Base-by-base conservation (phyloP, 2,888 invertebrate genomes). In the Zeuzera pyrina region DNA sequence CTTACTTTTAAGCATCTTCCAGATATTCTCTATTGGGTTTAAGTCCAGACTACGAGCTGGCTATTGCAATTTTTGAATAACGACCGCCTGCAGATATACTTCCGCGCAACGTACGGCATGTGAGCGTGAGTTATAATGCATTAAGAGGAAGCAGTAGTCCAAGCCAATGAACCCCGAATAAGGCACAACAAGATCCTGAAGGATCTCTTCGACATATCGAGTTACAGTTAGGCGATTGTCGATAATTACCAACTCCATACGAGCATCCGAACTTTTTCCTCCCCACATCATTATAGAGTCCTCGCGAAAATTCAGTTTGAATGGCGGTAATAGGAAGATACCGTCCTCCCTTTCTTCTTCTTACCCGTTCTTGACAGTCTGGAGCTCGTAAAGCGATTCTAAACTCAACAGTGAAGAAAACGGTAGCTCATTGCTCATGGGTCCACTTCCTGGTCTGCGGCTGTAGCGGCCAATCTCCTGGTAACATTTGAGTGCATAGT, bases 401-500 rank as follows among this genome's bases (percentile, higher is more conserved):
- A 14, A 12, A 26, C 26, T 26, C 3, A 26, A 12, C 26, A 5
- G 27, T 12, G 3, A 12, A 34, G 37, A 39, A 33, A n/a, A n/a
- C n/a, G n/a, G n/a, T n/a, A n/a, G n/a, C n/a, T n/a, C n/a, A n/a
- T n/a, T n/a, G 36, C 22, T 36, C 36, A 6, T 23, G 30, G 12
- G 32, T 34, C 36, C 36, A 40, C 14, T 38, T 3, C 16, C 30
- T 29, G 38, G 38, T 25, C 40, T 40, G n/a, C 37, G 19, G 6
- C 28, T 22, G 23, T 26, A 41, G 29, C 13, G 11, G 16, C 31
- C 35, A 14, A 41, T 41, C 39, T 41, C 28, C 26, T 30, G 26
- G 13, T 25, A 30, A n/a, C 23, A 12, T 31, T 28, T 35, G 8
- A 35, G 30, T 22, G 35, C 31, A 35, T 35, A 39, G 22, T 36